Base-by-base conservation (phyloP, 2,113 vertebrate genomes). In the Silurus glanis region DNA sequence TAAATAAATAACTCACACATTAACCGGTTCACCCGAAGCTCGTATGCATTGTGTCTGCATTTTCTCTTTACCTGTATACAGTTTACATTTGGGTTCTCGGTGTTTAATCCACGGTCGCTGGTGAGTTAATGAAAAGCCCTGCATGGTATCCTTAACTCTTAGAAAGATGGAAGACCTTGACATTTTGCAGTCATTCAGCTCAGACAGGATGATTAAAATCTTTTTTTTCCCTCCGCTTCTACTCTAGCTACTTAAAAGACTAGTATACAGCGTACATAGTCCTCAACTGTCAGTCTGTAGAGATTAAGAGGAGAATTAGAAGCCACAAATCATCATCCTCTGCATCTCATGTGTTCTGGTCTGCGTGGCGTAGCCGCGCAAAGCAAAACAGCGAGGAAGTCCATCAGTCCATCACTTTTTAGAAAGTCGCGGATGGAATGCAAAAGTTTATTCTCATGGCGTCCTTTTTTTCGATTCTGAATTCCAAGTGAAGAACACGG, bases 101-200 rank as follows among this genome's bases (percentile, higher is more conserved):
- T 66, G n/a, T 66, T 66, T 64, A 72, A 72, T 2, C 37, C 16
- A 28, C 37, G 16, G 23, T 76, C 21, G 10, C 49, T 12, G 13
- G 9, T 55, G 49, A 21, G 19, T 75, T 53, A 53, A 53, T 25
- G 12, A 0, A 21, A 56, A 56, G 51, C 23, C 53, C 53, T 78
- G 53, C 74, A 17, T 25, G 53, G 53, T 78, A 58, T 58, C 76
- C 71, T 80, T 55, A 86, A 89, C 55, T 49, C 67, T 76, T 75
- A 59, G 78, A 87, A 89, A 80, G 67, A 84, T 86, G 75, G 81
- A 81, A 75, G 56, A 86, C 79, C 58, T 47, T 86, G 87, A 83
- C 75, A 83, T 83, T 86, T 28, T 62, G 72, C 10, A 49, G 82
- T 28, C 85, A 19, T 74, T 86, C 21, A n/a, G 23, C 83, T 58